These are phyloP conservation scores for Microcebus griseorufus DNA, from an alignment of 2,113 vertebrate genomes.

Conservation along the genomic window DNA sequence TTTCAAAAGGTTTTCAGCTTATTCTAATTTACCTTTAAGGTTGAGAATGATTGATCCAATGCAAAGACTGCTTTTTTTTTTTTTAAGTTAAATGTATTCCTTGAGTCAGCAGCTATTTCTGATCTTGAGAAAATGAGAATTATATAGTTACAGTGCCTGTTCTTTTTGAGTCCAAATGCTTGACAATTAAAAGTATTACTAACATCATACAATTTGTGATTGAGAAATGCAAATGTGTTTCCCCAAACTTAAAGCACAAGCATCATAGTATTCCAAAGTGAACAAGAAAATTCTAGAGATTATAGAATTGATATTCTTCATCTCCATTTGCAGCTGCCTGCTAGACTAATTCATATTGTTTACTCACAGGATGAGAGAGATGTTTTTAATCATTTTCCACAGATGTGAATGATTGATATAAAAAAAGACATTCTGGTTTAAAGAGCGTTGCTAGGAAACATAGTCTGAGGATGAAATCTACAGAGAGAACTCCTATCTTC, in stretches of 20 bases:
- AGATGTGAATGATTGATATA: slow-evolving; percentile 81
- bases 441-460: slow-evolving; percentile 94
- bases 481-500: slow-evolving; percentile 75
- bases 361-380: slow-evolving; percentile 83
- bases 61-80: background rate
- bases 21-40: background rate
- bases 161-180: slow-evolving; percentile 28
- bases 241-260: slow-evolving; percentile 61
- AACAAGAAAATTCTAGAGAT: slow-evolving; percentile 60
- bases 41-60: background rate
- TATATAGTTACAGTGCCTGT: background rate
- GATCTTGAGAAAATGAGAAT: background rate
- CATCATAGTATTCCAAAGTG: slow-evolving; percentile 57
- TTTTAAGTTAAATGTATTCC: background rate
- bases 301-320: slow-evolving; percentile 56
- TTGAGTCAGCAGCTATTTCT: background rate
- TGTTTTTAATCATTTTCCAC: slow-evolving; percentile 82
- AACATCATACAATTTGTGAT: background rate
- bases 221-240: slow-evolving; percentile 39
- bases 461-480: slow-evolving; percentile 84
- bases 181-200: slow-evolving; percentile 9
- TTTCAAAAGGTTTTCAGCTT: background rate
- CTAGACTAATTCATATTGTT: slow-evolving; percentile 84
- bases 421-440: slow-evolving; percentile 85
- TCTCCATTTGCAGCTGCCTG: slow-evolving; percentile 73